phyloP scores from a whole-genome alignment of 2,797 vertebrate species.

The Thamnophis elegans region DNA sequence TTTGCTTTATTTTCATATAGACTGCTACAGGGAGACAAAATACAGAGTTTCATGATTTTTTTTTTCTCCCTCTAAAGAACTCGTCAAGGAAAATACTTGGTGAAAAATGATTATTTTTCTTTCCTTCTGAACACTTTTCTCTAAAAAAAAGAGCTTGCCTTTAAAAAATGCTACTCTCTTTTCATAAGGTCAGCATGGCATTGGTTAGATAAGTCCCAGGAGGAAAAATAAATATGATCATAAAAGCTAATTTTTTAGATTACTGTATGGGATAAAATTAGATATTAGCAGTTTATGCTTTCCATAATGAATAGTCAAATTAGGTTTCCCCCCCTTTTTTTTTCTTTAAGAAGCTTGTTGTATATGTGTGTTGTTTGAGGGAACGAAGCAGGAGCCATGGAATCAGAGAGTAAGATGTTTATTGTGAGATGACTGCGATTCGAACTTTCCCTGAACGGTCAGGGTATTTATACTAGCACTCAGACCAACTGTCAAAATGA shows the following conservation, averaged over 20 bases:
- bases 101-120: background rate
- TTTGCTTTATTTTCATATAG: background rate
- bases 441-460: no score
- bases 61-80: background rate
- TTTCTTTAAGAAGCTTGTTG: background rate
- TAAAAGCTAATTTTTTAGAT: background rate
- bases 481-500: no score
- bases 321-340: background rate
- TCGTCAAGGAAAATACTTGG: background rate
- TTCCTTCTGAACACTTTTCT: background rate
- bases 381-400: no score
- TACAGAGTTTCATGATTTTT: background rate
- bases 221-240: background rate
- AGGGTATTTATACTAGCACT: no score
- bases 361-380: no score
- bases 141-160: background rate
- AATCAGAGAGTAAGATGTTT: no score
- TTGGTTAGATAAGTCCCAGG: background rate
- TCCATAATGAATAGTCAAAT: background rate
- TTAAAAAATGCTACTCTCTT: background rate
- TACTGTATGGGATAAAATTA: background rate
- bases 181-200: background rate
- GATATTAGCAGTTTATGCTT: background rate
- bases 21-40: background rate
- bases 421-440: no score